Evolutionary conservation across 2,797 vertebrate species (phyloP), one percentile per base, ranked within the genome.

Genomic region (Luscinia megarhynchos): DNA sequence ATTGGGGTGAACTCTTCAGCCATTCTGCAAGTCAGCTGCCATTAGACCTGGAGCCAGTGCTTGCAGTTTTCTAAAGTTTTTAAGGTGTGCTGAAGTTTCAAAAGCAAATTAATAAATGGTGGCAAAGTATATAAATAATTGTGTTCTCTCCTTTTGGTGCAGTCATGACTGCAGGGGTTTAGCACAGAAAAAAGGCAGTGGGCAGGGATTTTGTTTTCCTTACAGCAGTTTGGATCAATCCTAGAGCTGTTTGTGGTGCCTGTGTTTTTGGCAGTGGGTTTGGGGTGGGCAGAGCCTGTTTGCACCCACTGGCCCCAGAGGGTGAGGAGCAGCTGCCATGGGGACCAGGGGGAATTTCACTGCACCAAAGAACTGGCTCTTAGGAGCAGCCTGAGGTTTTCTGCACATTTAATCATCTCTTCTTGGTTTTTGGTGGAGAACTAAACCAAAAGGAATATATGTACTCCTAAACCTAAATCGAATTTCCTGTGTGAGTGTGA

Each of bases 221-320:
- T 59, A 12, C 38, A 43, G 68, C 46, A 53, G n/a, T 0, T 2
- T 45, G 26, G 22, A 12, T 54, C 18, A 57, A 3, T 82, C 36
- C 54, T 34, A 1, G 23, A 53, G 34, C 10, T 8, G 0, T 10
- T 40, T 34, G 32, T 78, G 36, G n/a, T 63, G 41, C 15, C 53
- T 22, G 29, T 2, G 1, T 3, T 55, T 77, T 58, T 3, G 2
- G 67, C 43, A 29, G n/a, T 0, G 1, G 29, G 14, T 78, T 70
- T 13, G 17, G 63, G 51, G 4, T 1, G 1, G 30, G 24, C 50
- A 53, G n/a, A 12, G 32, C 1, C 1, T 58, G 9, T 75, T n/a
- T 62, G 23, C 36, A n/a, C 57, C 30, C 24, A 0, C 17, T 54
- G 68, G n/a, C 45, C 27, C 34, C 4, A 1, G 43, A 5, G 24